A percentile compares a stretch with the other conserved stretches of the same genome.
These are phyloP conservation scores for Netelia melanura DNA, from an alignment of 2,888 invertebrate species.

Conservation along the genomic window DNA sequence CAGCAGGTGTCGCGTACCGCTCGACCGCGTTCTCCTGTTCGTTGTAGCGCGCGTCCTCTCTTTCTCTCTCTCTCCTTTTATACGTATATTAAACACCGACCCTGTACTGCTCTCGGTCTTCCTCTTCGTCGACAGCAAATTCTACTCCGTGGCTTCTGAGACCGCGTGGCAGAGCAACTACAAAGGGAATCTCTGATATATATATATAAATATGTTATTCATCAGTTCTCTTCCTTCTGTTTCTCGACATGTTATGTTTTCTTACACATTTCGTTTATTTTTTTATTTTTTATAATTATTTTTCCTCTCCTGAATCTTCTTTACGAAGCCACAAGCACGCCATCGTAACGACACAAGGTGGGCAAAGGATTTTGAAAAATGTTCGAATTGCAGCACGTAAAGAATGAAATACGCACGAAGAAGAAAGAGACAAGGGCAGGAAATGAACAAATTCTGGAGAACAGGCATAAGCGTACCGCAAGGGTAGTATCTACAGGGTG, in stretches of 20 bases:
- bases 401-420: background rate
- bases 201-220: slow-evolving; percentile 5
- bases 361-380: background rate
- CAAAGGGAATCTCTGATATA: slow-evolving; percentile 8
- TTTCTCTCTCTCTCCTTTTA: slow-evolving; percentile 4
- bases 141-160: slow-evolving; percentile 19
- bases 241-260: background rate
- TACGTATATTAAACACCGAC: background rate
- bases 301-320: background rate
- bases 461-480: no score
- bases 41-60: background rate
- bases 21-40: slow-evolving; percentile 54
- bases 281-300: background rate
- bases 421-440: slow-evolving; percentile 2
- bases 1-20: slow-evolving; percentile 63
- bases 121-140: slow-evolving; percentile 33
- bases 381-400: background rate
- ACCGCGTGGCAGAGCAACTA: slow-evolving; percentile 11
- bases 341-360: background rate
- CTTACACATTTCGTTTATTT: slow-evolving; percentile 7
- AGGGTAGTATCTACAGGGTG: background rate
- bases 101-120: slow-evolving; percentile 25
- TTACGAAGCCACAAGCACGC: background rate
- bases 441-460: slow-evolving; percentile 45
- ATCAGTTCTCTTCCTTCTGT: background rate